Conservation (phyloP, 2,797 vertebrate species). For the Mareca penelope region DNA sequence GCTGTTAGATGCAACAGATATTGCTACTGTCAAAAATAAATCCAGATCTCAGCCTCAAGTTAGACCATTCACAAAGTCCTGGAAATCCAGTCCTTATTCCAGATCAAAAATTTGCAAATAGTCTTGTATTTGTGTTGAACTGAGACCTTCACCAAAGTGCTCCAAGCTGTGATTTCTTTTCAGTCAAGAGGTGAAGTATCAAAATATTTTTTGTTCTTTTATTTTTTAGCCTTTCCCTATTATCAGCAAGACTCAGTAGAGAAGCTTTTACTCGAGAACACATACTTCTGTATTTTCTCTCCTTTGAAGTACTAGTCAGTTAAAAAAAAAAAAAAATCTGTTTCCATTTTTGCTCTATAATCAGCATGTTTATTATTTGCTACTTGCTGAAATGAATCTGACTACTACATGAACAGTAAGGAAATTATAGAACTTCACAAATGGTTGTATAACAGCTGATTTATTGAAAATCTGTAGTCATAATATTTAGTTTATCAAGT, state of each 20-base stretch:
- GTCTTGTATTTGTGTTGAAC: not conserved
- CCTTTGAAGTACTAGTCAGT: not conserved
- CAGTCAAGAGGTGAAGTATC: not conserved
- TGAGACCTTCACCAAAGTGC: not conserved
- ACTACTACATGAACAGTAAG: not conserved
- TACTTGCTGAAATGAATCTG: constrained; percentile 26
- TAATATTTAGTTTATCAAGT: constrained; percentile 18
- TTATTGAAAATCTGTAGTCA: constrained; percentile 37
- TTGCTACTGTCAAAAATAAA: not conserved
- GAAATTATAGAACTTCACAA: constrained; percentile 28
- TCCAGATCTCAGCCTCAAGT: not conserved
- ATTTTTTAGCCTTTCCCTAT: not conserved
- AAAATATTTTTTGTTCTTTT: not conserved
- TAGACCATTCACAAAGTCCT: not conserved
- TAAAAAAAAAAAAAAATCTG: not conserved
- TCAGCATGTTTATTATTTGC: constrained; percentile 59
- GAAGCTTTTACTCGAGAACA: constrained; percentile 43
- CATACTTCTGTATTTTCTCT: constrained; percentile 44
- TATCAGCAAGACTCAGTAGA: not conserved
- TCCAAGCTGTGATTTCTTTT: not conserved
- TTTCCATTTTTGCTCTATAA: constrained; percentile 53
- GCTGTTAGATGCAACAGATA: not conserved
- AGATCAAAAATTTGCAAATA: not conserved
- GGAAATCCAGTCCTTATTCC: not conserved
- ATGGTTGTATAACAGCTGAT: constrained; percentile 32